phyloP scores from a whole-genome alignment of 2,797 vertebrate species.

The Lagodon rhomboides region DNA sequence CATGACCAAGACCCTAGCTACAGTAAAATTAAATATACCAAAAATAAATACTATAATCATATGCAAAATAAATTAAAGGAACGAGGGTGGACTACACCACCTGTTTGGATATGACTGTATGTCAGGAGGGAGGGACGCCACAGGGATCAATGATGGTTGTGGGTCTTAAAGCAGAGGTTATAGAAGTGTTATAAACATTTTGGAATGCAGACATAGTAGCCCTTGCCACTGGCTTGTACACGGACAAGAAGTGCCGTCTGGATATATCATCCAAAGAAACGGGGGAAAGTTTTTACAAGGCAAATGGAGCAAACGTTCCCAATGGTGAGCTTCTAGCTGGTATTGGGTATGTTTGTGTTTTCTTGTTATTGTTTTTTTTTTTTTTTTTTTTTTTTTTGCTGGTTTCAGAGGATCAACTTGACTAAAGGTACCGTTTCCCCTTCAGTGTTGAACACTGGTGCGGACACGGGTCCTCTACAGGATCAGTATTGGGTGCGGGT shows the following conservation, averaged over 20 bases:
- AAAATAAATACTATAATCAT: constrained; percentile 84
- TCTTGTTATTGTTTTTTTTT: too few relatives aligned
- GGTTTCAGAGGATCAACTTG: constrained; percentile 73
- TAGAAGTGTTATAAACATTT: constrained; percentile 58
- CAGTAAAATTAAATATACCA: constrained; percentile 82
- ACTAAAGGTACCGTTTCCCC: constrained; percentile 52
- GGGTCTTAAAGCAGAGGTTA: constrained; percentile 70
- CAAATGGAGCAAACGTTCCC: constrained; percentile 73
- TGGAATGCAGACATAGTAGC: constrained; percentile 82
- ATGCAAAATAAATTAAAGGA: constrained; percentile 83
- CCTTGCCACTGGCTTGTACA: constrained; percentile 71
- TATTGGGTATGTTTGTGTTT: constrained; percentile 57
- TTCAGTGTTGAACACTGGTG: constrained; percentile 62
- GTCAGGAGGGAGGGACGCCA: constrained; percentile 60
- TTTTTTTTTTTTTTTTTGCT: constrained; percentile 57
- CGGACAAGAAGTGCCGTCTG: constrained; percentile 73
- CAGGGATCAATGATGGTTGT: constrained; percentile 49
- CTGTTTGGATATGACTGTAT: constrained; percentile 63
- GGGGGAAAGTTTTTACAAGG: constrained; percentile 71
- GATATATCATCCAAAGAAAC: constrained; percentile 64
- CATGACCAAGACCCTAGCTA: constrained; percentile 70
- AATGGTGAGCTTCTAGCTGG: constrained; percentile 79
- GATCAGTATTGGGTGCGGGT: constrained; percentile 51
- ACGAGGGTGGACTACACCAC: constrained; percentile 63
- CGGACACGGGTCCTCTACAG: constrained; percentile 51